These are phyloP conservation scores for Fabriciana adippe DNA, from an alignment of 2,888 invertebrate species.

Conservation along the genomic window DNA sequence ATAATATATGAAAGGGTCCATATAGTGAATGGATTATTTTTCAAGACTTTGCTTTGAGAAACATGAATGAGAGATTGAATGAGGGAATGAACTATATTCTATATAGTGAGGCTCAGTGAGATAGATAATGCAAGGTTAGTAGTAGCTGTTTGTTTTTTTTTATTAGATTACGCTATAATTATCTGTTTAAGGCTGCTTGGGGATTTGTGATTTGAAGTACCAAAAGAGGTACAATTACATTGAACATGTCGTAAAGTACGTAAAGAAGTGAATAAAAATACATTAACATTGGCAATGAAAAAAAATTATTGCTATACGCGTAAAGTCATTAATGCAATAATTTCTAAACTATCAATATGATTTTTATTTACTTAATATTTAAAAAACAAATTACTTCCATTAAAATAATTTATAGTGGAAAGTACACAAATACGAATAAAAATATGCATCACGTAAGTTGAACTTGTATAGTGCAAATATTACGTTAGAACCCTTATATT, in stretches of 20 bases:
- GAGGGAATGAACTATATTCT: conserved; percentile 12
- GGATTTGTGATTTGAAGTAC: neutral
- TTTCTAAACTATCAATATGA: too few relatives aligned
- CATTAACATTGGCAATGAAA: too few relatives aligned
- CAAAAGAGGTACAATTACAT: too few relatives aligned
- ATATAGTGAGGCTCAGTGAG: neutral
- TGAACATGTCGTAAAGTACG: too few relatives aligned
- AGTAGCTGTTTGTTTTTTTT: neutral
- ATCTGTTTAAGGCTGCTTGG: neutral
- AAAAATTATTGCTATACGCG: too few relatives aligned
- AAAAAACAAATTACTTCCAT: neutral
- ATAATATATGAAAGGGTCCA: conserved; percentile 21
- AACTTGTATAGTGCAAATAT: neutral
- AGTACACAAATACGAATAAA: neutral
- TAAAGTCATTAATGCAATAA: too few relatives aligned
- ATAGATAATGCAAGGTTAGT: neutral
- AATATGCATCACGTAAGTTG: neutral
- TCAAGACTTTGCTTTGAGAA: neutral
- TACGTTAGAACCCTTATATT: too few relatives aligned
- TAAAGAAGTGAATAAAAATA: too few relatives aligned
- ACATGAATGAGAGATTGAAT: neutral
- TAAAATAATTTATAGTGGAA: neutral
- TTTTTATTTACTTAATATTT: neutral
- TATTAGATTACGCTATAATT: conserved; percentile 1
- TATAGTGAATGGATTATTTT: conserved; percentile 8